Evolutionary conservation across 2,888 invertebrate genomes (phyloP), one percentile per base, ranked within the genome.

Genomic region (Conops quadrifasciatus): DNA sequence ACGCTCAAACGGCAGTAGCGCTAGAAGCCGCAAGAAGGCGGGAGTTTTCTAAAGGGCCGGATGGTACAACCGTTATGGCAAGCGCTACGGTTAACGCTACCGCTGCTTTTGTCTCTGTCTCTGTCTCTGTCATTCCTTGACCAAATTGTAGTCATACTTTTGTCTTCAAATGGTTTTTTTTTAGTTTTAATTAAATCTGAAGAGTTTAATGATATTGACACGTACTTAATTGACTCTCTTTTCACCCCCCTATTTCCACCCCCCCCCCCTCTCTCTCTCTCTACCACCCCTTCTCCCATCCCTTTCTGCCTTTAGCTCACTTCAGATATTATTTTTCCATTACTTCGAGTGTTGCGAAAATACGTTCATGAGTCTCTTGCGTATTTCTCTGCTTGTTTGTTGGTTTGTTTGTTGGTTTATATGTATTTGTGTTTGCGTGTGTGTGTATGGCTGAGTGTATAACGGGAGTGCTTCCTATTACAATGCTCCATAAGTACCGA

Each of bases 121-220:
- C 36, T 36, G 36, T 36, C 5, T 36, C 36, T 36, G 36, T 7
- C 5, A 4, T 36, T 7, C 36, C 36, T 9, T 36, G 36, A 36
- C 9, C 36, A 9, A 36, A 9, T 36, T 36, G n/a, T 16, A 26
- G 15, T 26, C 26, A 56, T 56, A 26, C 19, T 56, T 56, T 24
- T 56, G 15, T 56, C 28, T 24, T 56, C 16, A 16, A 56, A 11
- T 56, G 51, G n/a, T n/a, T 5, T 47, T 1, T 63, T 24, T 63
- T 43, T 45, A 21, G 24, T 63, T 47, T 63, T 47, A 63, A 63
- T 63, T 24, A 63, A 47, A 7, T 63, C n/a, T 45, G 45, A 49
- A 49, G n/a, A 15, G 49, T 49, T 49, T 49, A 49, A 49, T 49
- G 15, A n/a, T 19, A n/a, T 49, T 49, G n/a, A 3, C n/a, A 19